Evolutionary conservation across 1,140 invertebrate species (phyloP), one percentile per base, ranked within the genome.

Genomic region (Drosophila mojavensis): DNA sequence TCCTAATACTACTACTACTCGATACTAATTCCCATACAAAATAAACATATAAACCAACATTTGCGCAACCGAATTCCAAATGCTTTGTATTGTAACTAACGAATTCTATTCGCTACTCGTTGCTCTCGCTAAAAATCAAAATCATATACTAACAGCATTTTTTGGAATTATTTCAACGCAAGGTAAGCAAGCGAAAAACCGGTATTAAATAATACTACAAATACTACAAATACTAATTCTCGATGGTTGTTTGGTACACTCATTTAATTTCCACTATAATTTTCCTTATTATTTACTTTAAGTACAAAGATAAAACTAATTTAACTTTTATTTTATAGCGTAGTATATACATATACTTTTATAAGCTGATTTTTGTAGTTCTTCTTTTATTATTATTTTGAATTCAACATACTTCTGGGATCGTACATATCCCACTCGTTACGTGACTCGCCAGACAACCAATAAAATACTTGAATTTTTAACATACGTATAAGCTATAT

Each of bases 151-250:
- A 95, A 95, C 96, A 98, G 97, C 97, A 96, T 97, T 94, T 97
- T 98, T 96, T 98, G 97, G 97, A 98, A 97, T 95, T 97, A 98
- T 96, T 98, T 98, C 96, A 98, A 98, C 93, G 96, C 97, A 95
- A 98, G 97, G 97, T 98, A 97, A 98, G 97, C 95, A 90, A 88
- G 73, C 76, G 77, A 76, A 85, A 90, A 73, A 60, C 65, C 84
- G 84, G 84, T 89, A 86, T 79, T 91, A 86, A 90, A 81, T 76
- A 78, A 63, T 70, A 84, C 86, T 86, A 92, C 84, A 79, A 78
- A 50, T 67, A 79, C 51, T 65, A 60, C 67, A 81, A 90, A 62
- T 84, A 89, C 68, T 84, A 61, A 73, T 64, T 69, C 75, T 89
- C 78, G 54, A 79, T 93, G 91, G 93, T 94, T 94, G 93, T 94